Conservation (phyloP, 1,140 invertebrate genomes). For the Heliconius himera region DNA sequence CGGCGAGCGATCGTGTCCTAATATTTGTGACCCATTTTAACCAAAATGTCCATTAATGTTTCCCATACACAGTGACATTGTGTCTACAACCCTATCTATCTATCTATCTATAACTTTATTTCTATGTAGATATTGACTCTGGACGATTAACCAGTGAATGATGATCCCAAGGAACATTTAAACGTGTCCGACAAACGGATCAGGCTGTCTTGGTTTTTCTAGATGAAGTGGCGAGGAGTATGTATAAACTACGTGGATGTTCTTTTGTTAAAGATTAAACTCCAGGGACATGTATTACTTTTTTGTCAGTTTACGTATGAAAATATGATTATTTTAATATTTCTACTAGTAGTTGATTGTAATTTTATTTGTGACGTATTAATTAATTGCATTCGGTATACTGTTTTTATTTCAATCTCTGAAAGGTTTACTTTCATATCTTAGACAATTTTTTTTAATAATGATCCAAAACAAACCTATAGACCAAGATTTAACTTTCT, state of each 20-base stretch:
- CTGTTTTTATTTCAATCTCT: too few relatives aligned
- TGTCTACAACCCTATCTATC: not conserved
- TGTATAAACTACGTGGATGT: not conserved
- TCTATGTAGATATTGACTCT: not conserved
- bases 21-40: conserved; percentile 71
- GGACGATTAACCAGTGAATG: not conserved
- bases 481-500: not conserved
- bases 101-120: not conserved
- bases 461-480: not conserved
- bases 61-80: not conserved
- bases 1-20: conserved; percentile 57
- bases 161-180: not conserved
- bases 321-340: too few relatives aligned
- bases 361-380: too few relatives aligned
- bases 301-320: too few relatives aligned
- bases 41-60: conserved; percentile 19
- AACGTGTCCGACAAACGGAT: not conserved
- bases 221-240: not conserved
- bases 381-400: too few relatives aligned
- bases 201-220: not conserved
- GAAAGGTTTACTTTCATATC: too few relatives aligned
- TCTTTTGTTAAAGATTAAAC: not conserved
- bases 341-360: too few relatives aligned
- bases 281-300: too few relatives aligned
- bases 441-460: too few relatives aligned